Percentiles rank a stretch among this genome's conserved stretches.
These are phyloP conservation scores for Amorpha juglandis DNA, from an alignment of 2,888 invertebrate species.

Conservation along the genomic window DNA sequence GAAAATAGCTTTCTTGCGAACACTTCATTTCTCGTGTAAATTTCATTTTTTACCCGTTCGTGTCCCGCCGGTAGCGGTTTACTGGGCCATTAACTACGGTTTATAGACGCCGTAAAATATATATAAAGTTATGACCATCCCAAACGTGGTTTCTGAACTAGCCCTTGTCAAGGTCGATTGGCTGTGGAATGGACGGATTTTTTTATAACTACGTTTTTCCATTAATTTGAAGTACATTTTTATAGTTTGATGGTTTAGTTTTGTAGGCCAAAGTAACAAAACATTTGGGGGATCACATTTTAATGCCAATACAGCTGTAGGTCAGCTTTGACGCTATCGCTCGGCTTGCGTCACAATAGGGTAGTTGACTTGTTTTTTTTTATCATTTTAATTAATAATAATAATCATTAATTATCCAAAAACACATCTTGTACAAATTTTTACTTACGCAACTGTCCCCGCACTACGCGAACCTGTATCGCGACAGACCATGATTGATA, in stretches of 20 bases:
- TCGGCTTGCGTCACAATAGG: too few relatives aligned
- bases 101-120: slow-evolving; percentile 14
- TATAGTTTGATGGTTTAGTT: background rate
- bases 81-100: slow-evolving; percentile 31
- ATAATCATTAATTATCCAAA: too few relatives aligned
- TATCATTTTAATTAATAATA: too few relatives aligned
- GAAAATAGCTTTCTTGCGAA: slow-evolving; percentile 65
- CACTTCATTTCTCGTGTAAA: slow-evolving; percentile 71
- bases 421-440: too few relatives aligned
- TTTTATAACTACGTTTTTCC: background rate
- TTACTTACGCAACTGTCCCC: too few relatives aligned
- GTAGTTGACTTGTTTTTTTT: too few relatives aligned
- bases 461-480: too few relatives aligned
- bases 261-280: background rate
- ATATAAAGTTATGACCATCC: slow-evolving; percentile 17
- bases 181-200: background rate
- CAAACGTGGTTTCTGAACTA: slow-evolving; percentile 8
- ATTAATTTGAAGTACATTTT: background rate
- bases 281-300: too few relatives aligned
- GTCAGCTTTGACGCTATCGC: background rate
- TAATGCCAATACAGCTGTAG: too few relatives aligned
- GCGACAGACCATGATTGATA: too few relatives aligned
- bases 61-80: slow-evolving; percentile 34
- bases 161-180: slow-evolving; percentile 1
- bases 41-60: slow-evolving; percentile 66